phyloP scores from a whole-genome alignment of 2,113 vertebrate genomes.

The Solenodon paradoxus region DNA sequence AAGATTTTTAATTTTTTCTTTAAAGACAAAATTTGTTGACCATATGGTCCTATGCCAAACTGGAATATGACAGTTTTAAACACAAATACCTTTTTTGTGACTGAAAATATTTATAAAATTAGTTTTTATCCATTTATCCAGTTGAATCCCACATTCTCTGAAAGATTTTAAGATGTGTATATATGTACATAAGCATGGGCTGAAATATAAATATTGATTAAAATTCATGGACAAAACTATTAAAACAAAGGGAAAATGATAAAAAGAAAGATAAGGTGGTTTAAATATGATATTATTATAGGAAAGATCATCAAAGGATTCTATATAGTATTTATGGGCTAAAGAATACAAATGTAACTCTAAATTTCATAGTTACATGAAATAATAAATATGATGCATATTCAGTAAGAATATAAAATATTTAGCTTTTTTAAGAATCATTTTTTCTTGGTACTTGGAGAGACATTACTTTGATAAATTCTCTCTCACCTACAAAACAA shows the following conservation, averaged over 20 bases:
- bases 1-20: constrained; percentile 1
- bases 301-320: background rate
- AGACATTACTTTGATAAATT: background rate
- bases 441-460: background rate
- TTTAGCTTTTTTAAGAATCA: background rate
- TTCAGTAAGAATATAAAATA: background rate
- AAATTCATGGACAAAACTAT: background rate
- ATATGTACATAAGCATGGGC: background rate
- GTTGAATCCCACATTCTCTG: background rate
- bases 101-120: background rate
- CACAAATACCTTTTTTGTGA: background rate
- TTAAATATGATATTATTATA: background rate
- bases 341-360: background rate
- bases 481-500: background rate
- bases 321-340: background rate
- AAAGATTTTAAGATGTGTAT: background rate
- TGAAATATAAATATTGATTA: background rate
- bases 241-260: background rate
- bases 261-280: background rate
- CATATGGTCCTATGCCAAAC: background rate
- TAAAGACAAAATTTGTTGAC: constrained; percentile 33
- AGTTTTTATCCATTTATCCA: background rate
- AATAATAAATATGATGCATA: background rate
- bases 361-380: background rate
- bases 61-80: background rate